phyloP scores from a whole-genome alignment of 35 echinoderm and acorn worm genomes.

The Amphiura filiformis region DNA sequence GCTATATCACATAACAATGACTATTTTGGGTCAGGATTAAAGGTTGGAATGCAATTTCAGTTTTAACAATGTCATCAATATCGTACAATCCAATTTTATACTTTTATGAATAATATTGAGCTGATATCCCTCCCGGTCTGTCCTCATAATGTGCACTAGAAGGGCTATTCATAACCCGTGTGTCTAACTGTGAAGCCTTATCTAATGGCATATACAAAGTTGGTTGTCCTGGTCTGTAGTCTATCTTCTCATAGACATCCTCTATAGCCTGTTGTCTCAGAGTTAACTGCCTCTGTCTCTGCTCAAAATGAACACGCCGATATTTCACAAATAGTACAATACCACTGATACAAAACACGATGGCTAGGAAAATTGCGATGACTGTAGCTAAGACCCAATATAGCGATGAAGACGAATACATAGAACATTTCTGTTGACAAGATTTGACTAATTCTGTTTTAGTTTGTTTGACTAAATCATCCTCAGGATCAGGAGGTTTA shows the following conservation, averaged over 20 bases:
- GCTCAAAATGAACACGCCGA: background rate
- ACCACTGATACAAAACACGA: background rate
- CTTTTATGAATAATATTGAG: background rate
- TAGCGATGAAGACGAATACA: background rate
- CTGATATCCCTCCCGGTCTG: background rate
- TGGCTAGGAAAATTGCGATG: background rate
- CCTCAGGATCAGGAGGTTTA: background rate
- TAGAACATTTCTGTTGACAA: background rate
- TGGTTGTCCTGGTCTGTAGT: background rate
- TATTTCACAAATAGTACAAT: background rate
- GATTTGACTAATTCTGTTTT: background rate
- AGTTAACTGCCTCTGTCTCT: background rate
- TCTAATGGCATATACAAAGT: slow-evolving; percentile 5
- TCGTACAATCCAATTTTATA: too few species aligned
- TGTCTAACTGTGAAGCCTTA: background rate
- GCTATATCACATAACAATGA: too few species aligned
- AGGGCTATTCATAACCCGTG: background rate
- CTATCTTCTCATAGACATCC: background rate
- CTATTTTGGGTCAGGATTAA: too few species aligned
- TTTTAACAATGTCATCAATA: too few species aligned
- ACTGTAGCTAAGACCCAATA: background rate
- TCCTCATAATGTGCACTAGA: background rate
- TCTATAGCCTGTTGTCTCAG: background rate
- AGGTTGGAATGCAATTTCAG: too few species aligned
- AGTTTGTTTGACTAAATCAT: background rate